Percentiles rank a stretch among this genome's conserved stretches.
These are phyloP conservation scores for Eupithecia subumbrata DNA, from an alignment of 2,888 invertebrate genomes.

Conservation along the genomic window DNA sequence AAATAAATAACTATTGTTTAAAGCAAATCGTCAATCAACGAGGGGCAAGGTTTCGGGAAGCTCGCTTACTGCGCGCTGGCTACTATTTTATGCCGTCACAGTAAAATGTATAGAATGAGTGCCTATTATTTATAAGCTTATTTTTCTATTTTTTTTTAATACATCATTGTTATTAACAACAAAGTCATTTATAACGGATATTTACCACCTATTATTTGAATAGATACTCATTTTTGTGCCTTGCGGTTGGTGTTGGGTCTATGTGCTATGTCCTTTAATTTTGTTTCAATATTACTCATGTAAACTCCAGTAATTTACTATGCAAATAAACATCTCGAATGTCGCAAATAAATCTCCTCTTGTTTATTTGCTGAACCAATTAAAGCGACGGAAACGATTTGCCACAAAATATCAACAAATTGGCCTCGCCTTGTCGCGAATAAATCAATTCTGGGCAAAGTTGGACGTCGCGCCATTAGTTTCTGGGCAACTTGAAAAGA, in stretches of 20 bases:
- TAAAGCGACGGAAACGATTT: slow-evolving; percentile 18
- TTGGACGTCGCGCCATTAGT: slow-evolving; percentile 37
- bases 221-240: not conserved
- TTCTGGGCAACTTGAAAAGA: slow-evolving; percentile 40
- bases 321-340: slow-evolving; percentile 11
- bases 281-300: not conserved
- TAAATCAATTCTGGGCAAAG: slow-evolving; percentile 39
- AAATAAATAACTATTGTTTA: too few relatives aligned
- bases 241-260: not conserved
- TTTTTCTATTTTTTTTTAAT: too few relatives aligned
- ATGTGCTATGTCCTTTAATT: not conserved
- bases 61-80: not conserved
- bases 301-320: slow-evolving; percentile 9
- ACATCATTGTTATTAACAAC: too few relatives aligned
- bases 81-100: not conserved
- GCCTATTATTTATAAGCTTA: too few relatives aligned
- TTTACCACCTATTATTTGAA: not conserved
- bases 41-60: too few relatives aligned
- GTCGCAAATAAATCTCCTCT: slow-evolving; percentile 7
- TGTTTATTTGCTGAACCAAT: slow-evolving; percentile 22
- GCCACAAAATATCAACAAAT: slow-evolving; percentile 33
- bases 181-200: too few relatives aligned
- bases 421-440: slow-evolving; percentile 37
- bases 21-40: too few relatives aligned
- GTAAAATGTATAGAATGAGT: not conserved